Evolutionary conservation across 2,888 invertebrate species (phyloP).

Genomic region (Lithophane socia): DNA sequence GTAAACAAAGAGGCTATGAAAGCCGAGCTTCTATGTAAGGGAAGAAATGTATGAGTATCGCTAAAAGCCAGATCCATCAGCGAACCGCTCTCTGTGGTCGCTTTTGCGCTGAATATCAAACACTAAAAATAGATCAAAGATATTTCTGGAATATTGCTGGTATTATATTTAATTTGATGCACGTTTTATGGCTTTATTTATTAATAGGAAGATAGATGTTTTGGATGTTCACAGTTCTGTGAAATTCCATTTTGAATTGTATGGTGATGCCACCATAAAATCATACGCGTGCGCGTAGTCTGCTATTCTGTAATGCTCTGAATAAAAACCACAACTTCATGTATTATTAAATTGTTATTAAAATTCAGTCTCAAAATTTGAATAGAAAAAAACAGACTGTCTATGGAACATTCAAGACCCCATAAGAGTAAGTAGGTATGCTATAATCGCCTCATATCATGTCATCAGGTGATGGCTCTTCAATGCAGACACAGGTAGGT

Average conservation of each 20-base stretch:
- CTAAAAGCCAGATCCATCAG: conserved; percentile 79
- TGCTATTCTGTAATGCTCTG: background rate
- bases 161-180: conserved; percentile 18
- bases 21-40: conserved; percentile 59
- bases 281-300: background rate
- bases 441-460: background rate
- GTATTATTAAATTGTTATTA: background rate
- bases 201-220: background rate
- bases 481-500: background rate
- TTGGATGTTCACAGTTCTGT: background rate
- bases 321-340: background rate
- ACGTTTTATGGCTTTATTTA: background rate
- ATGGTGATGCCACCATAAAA: background rate
- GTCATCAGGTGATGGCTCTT: background rate
- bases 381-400: background rate
- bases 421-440: background rate
- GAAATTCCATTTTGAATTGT: background rate
- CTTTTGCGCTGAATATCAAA: conserved; percentile 73
- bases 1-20: conserved; percentile 76
- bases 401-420: background rate
- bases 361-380: background rate
- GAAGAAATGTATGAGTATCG: conserved; percentile 72
- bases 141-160: conserved; percentile 26
- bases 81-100: conserved; percentile 68
- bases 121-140: conserved; percentile 61